A percentile compares a stretch with the other conserved stretches of the same genome.
Evolutionary conservation across 1,140 invertebrate genomes (phyloP).

Genomic region (Batillaria attramentaria): DNA sequence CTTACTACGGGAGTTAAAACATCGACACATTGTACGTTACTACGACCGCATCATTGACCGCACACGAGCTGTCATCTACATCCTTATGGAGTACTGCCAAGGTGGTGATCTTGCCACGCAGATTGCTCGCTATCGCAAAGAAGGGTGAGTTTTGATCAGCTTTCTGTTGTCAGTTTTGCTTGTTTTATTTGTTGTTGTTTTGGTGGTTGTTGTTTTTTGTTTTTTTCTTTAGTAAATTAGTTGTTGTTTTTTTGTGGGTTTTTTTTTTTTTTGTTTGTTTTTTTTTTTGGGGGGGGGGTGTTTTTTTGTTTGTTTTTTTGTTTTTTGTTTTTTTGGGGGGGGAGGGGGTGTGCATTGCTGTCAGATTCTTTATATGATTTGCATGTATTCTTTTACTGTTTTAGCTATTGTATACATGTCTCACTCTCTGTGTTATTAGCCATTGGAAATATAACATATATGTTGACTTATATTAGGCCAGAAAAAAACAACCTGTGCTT

Average conservation of each 20-base stretch:
- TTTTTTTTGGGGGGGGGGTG: no score
- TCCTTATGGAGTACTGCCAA: conserved; percentile 71
- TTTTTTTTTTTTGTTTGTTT: not conserved
- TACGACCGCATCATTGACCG: conserved; percentile 71
- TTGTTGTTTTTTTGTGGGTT: not conserved
- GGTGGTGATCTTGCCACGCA: conserved; percentile 67
- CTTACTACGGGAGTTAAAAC: conserved; percentile 67
- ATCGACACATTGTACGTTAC: conserved; percentile 68
- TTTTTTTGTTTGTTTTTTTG: no score
- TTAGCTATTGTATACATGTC: no score
- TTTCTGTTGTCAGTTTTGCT: not conserved
- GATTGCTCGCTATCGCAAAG: conserved; percentile 60
- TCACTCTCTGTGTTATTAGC: no score
- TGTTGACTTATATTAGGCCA: no score
- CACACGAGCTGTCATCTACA: conserved; percentile 63
- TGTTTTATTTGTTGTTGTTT: not conserved
- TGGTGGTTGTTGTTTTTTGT: not conserved
- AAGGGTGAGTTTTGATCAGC: conserved; percentile 58
- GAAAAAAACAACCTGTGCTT: no score
- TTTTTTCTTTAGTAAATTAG: not conserved
- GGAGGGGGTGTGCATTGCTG: no score
- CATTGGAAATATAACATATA: no score
- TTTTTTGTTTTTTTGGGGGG: no score
- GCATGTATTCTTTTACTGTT: no score
- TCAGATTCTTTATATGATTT: no score